phyloP scores from a whole-genome alignment of 2,113 vertebrate species.

The Leptodactylus fuscus region DNA sequence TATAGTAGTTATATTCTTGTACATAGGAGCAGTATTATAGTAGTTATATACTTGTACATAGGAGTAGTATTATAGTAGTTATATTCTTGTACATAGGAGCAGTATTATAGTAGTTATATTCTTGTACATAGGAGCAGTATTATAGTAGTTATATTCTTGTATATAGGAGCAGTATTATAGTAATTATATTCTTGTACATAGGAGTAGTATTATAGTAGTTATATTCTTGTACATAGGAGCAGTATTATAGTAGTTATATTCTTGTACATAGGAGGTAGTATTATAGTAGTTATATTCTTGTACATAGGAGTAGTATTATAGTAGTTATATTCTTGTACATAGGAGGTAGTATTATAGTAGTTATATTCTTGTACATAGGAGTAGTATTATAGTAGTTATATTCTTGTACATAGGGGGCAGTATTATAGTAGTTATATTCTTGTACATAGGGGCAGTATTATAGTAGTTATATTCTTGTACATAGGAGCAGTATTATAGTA shows the following conservation, averaged over 20 bases:
- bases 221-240: constrained; percentile 8
- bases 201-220: constrained; percentile 1
- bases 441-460: constrained; percentile 14
- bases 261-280: neutral
- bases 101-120: constrained; percentile 19
- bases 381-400: constrained; percentile 3
- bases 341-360: neutral
- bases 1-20: constrained; percentile 18
- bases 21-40: neutral
- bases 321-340: constrained; percentile 9
- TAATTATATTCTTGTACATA: constrained; percentile 12
- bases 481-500: neutral
- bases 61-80: neutral
- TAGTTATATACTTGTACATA: constrained; percentile 1
- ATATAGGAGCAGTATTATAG: constrained; percentile 11
- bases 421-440: constrained; percentile 6
- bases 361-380: neutral
- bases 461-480: constrained; percentile 14
- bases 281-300: constrained; percentile 1
- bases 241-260: neutral
- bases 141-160: constrained; percentile 21
- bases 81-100: neutral
- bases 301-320: constrained; percentile 13
- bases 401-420: constrained; percentile 1
- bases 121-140: constrained; percentile 4